phyloP scores from a whole-genome alignment of 2,797 vertebrate species.

The Triplophysa bombifrons region DNA sequence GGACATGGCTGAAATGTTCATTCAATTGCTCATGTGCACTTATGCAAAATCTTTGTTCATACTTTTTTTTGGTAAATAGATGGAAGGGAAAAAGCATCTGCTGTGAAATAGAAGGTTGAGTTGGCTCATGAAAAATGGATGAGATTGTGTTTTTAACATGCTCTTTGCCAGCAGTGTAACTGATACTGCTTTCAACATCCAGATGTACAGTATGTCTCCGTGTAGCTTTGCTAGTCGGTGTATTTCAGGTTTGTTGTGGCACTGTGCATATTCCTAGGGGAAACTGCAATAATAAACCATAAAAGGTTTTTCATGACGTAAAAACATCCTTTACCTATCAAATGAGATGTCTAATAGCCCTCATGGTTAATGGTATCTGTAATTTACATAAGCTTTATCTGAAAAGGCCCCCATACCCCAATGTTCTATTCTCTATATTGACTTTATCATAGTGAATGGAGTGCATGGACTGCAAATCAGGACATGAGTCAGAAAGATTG shows the following conservation, averaged over 20 bases:
- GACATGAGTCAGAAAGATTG: too few species aligned
- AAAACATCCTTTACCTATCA: too few species aligned
- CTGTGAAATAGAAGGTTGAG: conserved; percentile 14
- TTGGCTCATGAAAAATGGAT: conserved; percentile 22
- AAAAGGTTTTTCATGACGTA: too few species aligned
- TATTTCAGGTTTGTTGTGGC: background rate
- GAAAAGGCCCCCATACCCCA: too few species aligned
- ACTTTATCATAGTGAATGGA: too few species aligned
- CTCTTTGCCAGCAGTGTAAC: background rate
- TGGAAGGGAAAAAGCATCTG: conserved; percentile 51
- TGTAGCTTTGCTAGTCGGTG: background rate
- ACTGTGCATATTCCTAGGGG: background rate
- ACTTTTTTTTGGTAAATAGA: conserved; percentile 47
- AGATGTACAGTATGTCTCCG: background rate
- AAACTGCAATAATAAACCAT: too few species aligned
- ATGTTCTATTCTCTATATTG: too few species aligned
- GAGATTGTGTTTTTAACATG: conserved; percentile 11
- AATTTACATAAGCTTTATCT: too few species aligned
- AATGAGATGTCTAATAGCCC: too few species aligned
- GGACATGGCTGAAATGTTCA: conserved; percentile 43
- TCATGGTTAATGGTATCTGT: too few species aligned
- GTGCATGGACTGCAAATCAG: too few species aligned
- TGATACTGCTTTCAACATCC: background rate
- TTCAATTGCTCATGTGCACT: conserved; percentile 26
- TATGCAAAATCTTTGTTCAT: conserved; percentile 38